Conservation (phyloP, 2,888 invertebrate genomes). For the Aricia artaxerxes region DNA sequence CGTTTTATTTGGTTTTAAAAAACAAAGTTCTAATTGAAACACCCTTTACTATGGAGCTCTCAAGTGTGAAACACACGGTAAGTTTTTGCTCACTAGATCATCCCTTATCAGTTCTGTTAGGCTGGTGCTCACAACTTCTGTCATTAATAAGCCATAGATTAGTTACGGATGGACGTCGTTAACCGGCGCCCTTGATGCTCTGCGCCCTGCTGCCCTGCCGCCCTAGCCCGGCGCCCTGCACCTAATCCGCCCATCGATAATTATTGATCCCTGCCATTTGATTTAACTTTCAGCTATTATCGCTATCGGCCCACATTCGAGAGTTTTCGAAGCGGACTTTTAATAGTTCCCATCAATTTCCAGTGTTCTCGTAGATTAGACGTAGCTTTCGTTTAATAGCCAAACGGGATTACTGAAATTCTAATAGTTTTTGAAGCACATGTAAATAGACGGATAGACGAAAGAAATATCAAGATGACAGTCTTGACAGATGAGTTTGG, state of each 20-base stretch:
- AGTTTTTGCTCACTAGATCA: neutral
- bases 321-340: slow-evolving; percentile 8
- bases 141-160: slow-evolving; percentile 27
- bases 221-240: neutral
- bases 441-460: neutral
- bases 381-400: neutral
- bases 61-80: neutral
- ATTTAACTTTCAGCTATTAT: slow-evolving; percentile 8
- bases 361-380: neutral
- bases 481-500: too few relatives aligned
- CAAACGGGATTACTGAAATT: neutral
- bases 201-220: neutral
- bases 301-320: slow-evolving; percentile 6
- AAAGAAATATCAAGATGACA: too few relatives aligned
- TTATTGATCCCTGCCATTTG: neutral
- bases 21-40: neutral
- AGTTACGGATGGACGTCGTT: slow-evolving; percentile 15
- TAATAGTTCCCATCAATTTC: neutral
- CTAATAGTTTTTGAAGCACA: neutral
- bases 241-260: slow-evolving; percentile 7
- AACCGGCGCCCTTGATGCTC: neutral
- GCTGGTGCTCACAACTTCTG: neutral
- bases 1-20: too few relatives aligned
- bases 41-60: neutral
- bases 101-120: neutral